Conservation (phyloP, 30 jellyfish, hydroid and myxozoan genomes). For the Calvadosia cruxmelitensis region DNA sequence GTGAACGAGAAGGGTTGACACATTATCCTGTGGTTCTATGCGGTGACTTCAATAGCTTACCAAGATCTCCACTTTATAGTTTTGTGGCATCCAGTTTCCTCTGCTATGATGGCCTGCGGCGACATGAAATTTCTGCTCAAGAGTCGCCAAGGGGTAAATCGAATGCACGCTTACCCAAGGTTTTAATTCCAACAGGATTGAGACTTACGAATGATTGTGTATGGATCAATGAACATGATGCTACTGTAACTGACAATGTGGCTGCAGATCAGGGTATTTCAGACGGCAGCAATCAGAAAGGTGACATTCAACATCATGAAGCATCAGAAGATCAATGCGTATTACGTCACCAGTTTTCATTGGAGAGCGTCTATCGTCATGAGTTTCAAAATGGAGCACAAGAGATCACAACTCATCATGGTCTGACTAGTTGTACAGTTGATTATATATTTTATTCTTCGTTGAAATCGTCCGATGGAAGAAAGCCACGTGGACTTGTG, state of each 20-base stretch:
- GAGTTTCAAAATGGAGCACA: conserved; percentile 15
- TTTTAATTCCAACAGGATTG: conserved; percentile 36
- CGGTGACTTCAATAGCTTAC: conserved; percentile 81
- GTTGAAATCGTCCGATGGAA: neutral
- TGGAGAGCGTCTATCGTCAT: conserved; percentile 59
- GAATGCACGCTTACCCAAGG: neutral
- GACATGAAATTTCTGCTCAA: conserved; percentile 66
- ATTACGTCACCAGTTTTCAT: conserved; percentile 41
- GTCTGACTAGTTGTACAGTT: conserved; percentile 51
- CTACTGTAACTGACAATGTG: neutral
- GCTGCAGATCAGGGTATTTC: neutral
- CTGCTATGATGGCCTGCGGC: conserved; percentile 31
- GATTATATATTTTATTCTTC: conserved; percentile 73
- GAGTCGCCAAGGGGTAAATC: neutral
- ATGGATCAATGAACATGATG: conserved; percentile 16
- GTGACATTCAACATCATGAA: neutral
- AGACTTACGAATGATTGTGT: conserved; percentile 37
- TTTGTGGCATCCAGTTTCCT: conserved; percentile 48
- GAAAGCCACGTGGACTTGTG: conserved; percentile 9
- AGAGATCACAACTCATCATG: conserved; percentile 72
- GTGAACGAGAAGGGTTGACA: neutral
- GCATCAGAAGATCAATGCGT: conserved; percentile 54
- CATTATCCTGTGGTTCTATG: conserved; percentile 51
- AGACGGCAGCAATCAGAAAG: conserved; percentile 3
- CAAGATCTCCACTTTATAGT: conserved; percentile 58